Conservation (phyloP, 2,797 vertebrate genomes). For the Gymnocypris eckloni region DNA sequence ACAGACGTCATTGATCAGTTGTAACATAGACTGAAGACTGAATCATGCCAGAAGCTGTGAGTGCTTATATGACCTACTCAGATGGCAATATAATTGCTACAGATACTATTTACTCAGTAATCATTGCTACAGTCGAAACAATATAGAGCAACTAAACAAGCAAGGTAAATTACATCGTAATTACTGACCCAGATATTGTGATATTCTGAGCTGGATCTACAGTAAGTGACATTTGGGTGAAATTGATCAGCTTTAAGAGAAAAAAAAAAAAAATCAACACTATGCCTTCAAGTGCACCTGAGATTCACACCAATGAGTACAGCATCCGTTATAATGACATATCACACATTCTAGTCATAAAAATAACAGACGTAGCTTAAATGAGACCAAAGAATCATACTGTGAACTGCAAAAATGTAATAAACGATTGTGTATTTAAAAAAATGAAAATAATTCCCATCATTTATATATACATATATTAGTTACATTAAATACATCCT, state of each 20-base stretch:
- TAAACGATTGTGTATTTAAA: not conserved
- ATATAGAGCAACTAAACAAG: slow-evolving; percentile 9
- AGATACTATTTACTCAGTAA: not conserved
- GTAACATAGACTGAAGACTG: not conserved
- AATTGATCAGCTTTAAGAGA: not conserved
- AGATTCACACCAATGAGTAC: not conserved
- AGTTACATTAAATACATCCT: not conserved
- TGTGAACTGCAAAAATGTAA: not conserved
- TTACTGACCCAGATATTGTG: not conserved
- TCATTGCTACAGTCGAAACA: slow-evolving; percentile 1
- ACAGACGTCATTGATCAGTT: not conserved
- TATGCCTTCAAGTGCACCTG: not conserved
- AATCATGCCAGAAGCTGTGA: not conserved
- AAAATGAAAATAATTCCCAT: not conserved
- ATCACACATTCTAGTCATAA: not conserved
- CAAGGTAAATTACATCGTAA: not conserved
- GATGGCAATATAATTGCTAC: not conserved
- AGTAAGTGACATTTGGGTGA: not conserved
- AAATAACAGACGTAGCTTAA: not conserved
- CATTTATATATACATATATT: not conserved
- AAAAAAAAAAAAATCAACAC: not conserved
- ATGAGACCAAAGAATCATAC: not conserved
- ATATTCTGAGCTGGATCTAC: not conserved
- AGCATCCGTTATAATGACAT: not conserved
- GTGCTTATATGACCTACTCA: slow-evolving; percentile 11